These are phyloP conservation scores for Euplagia quadripunctaria DNA, from an alignment of 2,888 invertebrate genomes.

Conservation along the genomic window DNA sequence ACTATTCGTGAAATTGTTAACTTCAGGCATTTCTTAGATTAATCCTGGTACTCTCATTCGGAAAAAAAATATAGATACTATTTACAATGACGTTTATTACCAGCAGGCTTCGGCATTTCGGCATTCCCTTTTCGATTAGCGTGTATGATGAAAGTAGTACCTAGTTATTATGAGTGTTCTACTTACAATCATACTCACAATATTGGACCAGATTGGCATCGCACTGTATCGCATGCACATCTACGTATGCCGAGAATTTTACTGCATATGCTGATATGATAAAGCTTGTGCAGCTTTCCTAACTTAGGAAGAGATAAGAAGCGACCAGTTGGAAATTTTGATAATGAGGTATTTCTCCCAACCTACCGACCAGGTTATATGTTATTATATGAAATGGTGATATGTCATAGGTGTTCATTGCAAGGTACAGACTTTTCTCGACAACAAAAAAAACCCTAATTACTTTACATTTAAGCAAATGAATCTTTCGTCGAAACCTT, in stretches of 20 bases:
- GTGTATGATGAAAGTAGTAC: neutral
- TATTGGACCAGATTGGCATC: neutral
- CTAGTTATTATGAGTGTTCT: neutral
- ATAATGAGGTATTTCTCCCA: too few species aligned
- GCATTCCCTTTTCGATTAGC: neutral
- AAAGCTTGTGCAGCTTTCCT: too few species aligned
- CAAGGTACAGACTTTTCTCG: too few species aligned
- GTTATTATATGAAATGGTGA: too few species aligned
- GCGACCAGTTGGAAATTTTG: too few species aligned
- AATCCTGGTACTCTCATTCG: neutral
- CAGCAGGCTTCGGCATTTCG: neutral
- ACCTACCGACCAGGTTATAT: neutral
- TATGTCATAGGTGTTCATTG: too few species aligned
- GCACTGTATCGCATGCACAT: neutral
- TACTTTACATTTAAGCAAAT: neutral
- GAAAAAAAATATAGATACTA: too few species aligned
- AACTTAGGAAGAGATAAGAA: too few species aligned
- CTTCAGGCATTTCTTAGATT: neutral
- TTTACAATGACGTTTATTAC: too few species aligned
- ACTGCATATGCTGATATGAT: too few species aligned
- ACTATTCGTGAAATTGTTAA: neutral
- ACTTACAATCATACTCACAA: too few species aligned
- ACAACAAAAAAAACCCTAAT: too few species aligned
- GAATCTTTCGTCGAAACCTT: neutral
- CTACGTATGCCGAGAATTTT: neutral